Percentiles rank a stretch among this genome's conserved stretches.
Evolutionary conservation across 2,797 vertebrate species (phyloP).

Genomic region (Onychomys arenicola): DNA sequence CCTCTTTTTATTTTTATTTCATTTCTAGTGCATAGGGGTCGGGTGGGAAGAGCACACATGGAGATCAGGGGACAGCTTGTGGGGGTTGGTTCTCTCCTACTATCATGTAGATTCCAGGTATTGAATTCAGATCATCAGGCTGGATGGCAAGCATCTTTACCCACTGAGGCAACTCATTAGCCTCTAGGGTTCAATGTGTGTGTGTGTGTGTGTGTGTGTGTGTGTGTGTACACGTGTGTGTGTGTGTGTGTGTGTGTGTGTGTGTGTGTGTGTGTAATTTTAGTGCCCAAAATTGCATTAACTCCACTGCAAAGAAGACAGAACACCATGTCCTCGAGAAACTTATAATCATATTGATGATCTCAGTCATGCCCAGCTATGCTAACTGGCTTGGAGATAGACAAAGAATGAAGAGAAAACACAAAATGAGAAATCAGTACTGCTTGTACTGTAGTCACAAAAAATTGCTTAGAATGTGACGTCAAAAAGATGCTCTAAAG

Average conservation of each 20-base stretch:
- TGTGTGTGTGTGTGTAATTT: too few relatives aligned
- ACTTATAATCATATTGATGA: neutral
- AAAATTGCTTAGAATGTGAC: neutral
- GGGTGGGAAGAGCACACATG: neutral
- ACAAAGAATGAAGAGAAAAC: neutral
- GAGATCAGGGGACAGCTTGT: neutral
- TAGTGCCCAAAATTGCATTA: neutral
- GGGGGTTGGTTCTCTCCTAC: neutral
- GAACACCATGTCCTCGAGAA: neutral
- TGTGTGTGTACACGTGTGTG: too few relatives aligned
- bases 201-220: neutral
- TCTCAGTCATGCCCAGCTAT: neutral
- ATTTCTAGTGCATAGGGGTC: neutral
- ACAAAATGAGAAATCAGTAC: neutral
- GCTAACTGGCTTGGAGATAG: neutral
- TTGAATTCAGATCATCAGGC: neutral
- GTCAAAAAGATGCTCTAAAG: conserved; percentile 10
- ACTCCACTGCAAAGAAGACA: conserved; percentile 26
- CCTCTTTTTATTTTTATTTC: neutral
- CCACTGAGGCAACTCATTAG: neutral
- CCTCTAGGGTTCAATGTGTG: neutral
- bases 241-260: too few relatives aligned
- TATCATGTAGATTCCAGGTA: too few relatives aligned
- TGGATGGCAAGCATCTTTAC: neutral
- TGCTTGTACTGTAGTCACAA: neutral